These are phyloP conservation scores for Drosophila ficusphila DNA, from an alignment of 1,140 invertebrate species.

Conservation along the genomic window DNA sequence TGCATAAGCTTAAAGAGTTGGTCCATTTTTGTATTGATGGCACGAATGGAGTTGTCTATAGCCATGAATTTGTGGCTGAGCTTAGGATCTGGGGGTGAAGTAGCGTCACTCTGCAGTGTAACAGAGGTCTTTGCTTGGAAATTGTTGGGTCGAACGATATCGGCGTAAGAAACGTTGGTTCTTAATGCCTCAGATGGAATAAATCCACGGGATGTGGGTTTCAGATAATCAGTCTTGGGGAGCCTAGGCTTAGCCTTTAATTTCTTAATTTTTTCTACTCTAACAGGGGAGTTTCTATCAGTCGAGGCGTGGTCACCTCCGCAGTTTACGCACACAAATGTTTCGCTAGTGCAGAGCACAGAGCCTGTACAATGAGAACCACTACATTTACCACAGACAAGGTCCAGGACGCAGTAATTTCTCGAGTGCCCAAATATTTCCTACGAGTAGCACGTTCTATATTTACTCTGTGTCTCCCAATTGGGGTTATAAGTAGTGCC, in stretches of 20 bases:
- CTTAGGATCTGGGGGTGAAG: background rate
- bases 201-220: too few species aligned
- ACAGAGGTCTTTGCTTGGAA: too few species aligned
- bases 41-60: background rate
- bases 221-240: too few species aligned
- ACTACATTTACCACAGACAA: background rate
- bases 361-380: background rate
- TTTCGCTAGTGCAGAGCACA: background rate
- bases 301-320: too few species aligned
- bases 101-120: background rate
- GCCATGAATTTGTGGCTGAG: too few species aligned
- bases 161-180: too few species aligned
- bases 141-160: too few species aligned
- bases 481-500: background rate
- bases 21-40: background rate
- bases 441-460: background rate
- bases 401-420: constrained; percentile 15
- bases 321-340: too few species aligned
- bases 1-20: background rate
- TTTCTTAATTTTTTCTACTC: too few species aligned
- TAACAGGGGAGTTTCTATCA: constrained; percentile 4
- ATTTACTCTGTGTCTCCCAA: background rate
- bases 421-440: constrained; percentile 32
- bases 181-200: too few species aligned
- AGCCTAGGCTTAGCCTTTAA: too few species aligned